Evolutionary conservation across 2,888 invertebrate genomes (phyloP).

Genomic region (Fragum sueziense): DNA sequence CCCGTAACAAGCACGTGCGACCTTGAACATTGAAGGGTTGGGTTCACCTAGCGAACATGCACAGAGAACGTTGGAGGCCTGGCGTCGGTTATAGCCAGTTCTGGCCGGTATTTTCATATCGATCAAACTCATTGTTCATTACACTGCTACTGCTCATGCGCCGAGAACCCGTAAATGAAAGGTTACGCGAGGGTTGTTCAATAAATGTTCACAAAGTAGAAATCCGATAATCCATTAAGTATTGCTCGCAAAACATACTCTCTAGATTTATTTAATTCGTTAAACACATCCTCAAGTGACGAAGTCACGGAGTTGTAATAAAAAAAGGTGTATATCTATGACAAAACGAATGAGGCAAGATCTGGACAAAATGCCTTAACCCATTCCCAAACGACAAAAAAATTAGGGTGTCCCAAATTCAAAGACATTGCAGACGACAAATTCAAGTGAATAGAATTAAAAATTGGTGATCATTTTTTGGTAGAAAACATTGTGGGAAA

Average conservation of each 20-base stretch:
- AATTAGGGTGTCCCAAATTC: neutral
- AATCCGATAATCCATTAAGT: neutral
- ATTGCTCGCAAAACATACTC: neutral
- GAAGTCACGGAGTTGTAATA: neutral
- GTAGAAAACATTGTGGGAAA: conserved; percentile 6
- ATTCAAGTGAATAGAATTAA: neutral
- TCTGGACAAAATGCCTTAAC: neutral
- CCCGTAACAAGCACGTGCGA: no score
- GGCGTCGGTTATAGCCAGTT: conserved; percentile 31
- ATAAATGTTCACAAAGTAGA: neutral
- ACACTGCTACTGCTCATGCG: conserved; percentile 9
- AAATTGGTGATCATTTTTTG: no score
- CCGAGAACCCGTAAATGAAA: neutral
- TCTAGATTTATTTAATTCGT: neutral
- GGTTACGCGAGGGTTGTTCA: conserved; percentile 13
- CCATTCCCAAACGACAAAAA: neutral
- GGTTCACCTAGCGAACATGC: neutral
- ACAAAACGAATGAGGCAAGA: no score
- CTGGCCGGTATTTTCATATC: conserved; percentile 29
- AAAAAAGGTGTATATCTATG: no score
- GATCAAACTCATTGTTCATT: conserved; percentile 4
- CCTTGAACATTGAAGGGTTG: neutral
- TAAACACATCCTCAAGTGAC: neutral
- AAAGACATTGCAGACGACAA: conserved; percentile 1
- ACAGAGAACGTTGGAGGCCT: neutral